Conservation (phyloP, 2,888 invertebrate genomes). For the Lasioglossum malachurum region DNA sequence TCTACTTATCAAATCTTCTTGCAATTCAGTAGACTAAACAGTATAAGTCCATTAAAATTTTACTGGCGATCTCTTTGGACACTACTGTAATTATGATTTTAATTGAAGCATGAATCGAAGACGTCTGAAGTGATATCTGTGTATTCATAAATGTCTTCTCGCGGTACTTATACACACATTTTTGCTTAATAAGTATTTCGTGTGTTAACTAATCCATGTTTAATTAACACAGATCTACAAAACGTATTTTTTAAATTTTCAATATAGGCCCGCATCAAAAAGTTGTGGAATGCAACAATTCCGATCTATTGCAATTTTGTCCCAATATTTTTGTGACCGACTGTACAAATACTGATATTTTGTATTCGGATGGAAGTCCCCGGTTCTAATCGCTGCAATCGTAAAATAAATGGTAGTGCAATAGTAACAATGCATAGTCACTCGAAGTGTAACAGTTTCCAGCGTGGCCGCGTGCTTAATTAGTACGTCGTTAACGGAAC, state of each 20-base stretch:
- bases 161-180: background rate
- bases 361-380: background rate
- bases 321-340: too few relatives aligned
- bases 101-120: background rate
- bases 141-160: background rate
- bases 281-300: too few relatives aligned
- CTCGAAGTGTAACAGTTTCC: constrained; percentile 4
- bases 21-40: background rate
- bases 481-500: background rate
- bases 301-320: too few relatives aligned
- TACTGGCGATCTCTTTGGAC: background rate
- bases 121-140: background rate
- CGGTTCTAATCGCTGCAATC: background rate
- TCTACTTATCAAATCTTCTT: background rate
- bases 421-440: background rate
- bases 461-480: background rate
- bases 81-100: background rate
- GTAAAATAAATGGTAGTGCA: background rate
- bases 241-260: too few relatives aligned
- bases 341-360: background rate
- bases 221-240: too few relatives aligned
- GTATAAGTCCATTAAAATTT: background rate
- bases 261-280: too few relatives aligned
- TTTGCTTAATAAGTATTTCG: background rate
- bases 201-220: background rate